Evolutionary conservation across 2,113 vertebrate species (phyloP).

Genomic region (Bolborhynchus lineola): DNA sequence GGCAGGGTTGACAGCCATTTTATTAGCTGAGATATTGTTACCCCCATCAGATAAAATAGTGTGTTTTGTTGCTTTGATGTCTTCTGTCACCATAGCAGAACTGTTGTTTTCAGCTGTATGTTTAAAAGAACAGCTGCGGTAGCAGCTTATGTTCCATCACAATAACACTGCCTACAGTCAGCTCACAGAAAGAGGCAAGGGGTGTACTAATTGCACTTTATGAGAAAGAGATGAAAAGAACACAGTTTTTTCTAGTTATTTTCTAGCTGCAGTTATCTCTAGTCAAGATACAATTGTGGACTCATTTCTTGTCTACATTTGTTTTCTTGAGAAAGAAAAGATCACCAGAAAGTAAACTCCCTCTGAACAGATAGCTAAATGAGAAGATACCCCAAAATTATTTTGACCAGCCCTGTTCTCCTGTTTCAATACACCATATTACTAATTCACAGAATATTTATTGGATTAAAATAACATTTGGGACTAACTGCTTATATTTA

Average conservation of each 20-base stretch:
- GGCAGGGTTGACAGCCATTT: slow-evolving; percentile 63
- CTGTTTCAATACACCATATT: neutral
- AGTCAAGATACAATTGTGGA: neutral
- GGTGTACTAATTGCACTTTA: neutral
- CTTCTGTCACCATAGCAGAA: slow-evolving; percentile 41
- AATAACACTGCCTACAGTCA: neutral
- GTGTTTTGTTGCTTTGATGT: slow-evolving; percentile 56
- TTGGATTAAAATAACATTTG: neutral
- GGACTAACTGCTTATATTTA: neutral
- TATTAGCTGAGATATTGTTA: slow-evolving; percentile 71
- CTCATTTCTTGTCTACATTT: neutral
- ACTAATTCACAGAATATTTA: neutral
- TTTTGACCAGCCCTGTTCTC: neutral
- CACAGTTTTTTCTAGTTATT: neutral
- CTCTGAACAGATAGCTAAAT: neutral
- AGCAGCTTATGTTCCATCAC: slow-evolving; percentile 25
- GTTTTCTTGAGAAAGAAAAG: neutral
- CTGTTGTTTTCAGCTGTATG: neutral
- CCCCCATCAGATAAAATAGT: slow-evolving; percentile 63
- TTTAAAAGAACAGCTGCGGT: slow-evolving; percentile 2
- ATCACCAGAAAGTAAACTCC: neutral
- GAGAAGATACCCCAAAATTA: neutral
- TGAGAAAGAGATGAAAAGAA: neutral
- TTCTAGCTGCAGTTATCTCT: neutral
- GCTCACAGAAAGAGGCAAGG: neutral